Evolutionary conservation across 2,113 vertebrate species (phyloP).

Genomic region (Bufo gargarizans): DNA sequence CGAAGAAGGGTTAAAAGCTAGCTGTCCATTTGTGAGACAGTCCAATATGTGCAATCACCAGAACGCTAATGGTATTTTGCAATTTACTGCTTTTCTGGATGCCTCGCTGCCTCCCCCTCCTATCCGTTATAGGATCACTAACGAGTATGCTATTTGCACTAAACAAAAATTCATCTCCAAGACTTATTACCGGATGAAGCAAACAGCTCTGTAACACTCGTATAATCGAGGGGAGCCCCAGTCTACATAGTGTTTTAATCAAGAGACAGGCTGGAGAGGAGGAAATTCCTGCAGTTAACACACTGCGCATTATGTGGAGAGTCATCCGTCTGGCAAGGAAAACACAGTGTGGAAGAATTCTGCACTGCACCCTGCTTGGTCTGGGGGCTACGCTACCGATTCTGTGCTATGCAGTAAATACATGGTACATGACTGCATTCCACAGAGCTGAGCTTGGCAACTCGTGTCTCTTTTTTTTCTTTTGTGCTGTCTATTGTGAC

Average conservation of each 20-base stretch:
- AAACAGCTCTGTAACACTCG: neutral
- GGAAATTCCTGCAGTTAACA: constrained; percentile 30
- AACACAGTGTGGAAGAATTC: neutral
- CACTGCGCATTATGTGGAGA: neutral
- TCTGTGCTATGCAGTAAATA: neutral
- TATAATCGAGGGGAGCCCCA: constrained; percentile 36
- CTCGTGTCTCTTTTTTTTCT: too few species aligned
- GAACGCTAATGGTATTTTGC: constrained; percentile 17
- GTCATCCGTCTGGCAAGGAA: constrained; percentile 15
- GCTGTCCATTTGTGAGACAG: neutral
- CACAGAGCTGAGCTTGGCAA: too few species aligned
- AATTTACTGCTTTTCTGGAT: constrained; percentile 18
- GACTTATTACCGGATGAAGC: constrained; percentile 21
- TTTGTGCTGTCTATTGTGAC: too few species aligned
- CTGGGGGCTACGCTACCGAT: neutral
- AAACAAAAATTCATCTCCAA: constrained; percentile 29
- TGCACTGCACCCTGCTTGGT: neutral
- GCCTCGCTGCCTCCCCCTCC: constrained; percentile 10
- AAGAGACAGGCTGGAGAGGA: constrained; percentile 20
- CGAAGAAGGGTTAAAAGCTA: constrained; percentile 33
- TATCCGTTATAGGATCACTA: constrained; percentile 5
- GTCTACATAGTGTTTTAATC: constrained; percentile 38
- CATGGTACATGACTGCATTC: too few species aligned
- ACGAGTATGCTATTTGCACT: constrained; percentile 30
- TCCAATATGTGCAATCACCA: constrained; percentile 15